A percentile compares a stretch with the other conserved stretches of the same genome.
Conservation (phyloP, 2,888 invertebrate genomes). For the Dryococelus australis region DNA sequence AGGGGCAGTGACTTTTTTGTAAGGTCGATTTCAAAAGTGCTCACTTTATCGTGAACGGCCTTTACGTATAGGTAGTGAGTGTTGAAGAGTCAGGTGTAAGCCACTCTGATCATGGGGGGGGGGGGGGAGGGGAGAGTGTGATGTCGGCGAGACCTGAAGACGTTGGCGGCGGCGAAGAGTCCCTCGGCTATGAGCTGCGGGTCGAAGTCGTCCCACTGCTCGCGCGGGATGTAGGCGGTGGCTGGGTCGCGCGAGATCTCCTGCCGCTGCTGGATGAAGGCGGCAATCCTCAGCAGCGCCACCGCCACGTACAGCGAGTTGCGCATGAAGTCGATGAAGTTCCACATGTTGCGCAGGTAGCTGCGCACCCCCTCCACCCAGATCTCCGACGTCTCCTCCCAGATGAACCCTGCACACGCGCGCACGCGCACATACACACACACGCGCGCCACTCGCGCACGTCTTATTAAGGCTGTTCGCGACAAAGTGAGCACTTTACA, state of each 20-base stretch:
- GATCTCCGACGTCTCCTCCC: constrained; percentile 92
- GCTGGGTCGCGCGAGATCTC: constrained; percentile 74
- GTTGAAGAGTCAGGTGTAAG: too few relatives aligned
- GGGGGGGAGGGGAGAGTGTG: too few relatives aligned
- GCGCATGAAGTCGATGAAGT: constrained; percentile 92
- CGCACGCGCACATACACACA: too few relatives aligned
- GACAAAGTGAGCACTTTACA: too few relatives aligned
- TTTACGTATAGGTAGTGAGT: too few relatives aligned
- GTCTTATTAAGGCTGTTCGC: too few relatives aligned
- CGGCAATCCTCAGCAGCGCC: constrained; percentile 70
- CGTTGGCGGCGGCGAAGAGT: constrained; percentile 93
- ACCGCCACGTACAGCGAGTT: constrained; percentile 86
- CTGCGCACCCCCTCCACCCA: constrained; percentile 85
- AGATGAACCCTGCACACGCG: constrained; percentile 75
- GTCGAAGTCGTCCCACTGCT: constrained; percentile 92
- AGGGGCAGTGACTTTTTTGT: too few relatives aligned
- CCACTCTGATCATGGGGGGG: too few relatives aligned
- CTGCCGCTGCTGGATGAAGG: constrained; percentile 76
- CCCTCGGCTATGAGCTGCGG: constrained; percentile 93
- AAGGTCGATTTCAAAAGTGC: too few relatives aligned
- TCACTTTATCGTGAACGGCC: too few relatives aligned
- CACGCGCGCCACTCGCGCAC: too few relatives aligned
- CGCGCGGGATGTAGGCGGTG: constrained; percentile 79
- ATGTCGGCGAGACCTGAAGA: constrained; percentile 83
- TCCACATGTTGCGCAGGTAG: constrained; percentile 94